These are phyloP conservation scores for Pammene fasciana DNA, from an alignment of 2,888 invertebrate genomes.

Conservation along the genomic window DNA sequence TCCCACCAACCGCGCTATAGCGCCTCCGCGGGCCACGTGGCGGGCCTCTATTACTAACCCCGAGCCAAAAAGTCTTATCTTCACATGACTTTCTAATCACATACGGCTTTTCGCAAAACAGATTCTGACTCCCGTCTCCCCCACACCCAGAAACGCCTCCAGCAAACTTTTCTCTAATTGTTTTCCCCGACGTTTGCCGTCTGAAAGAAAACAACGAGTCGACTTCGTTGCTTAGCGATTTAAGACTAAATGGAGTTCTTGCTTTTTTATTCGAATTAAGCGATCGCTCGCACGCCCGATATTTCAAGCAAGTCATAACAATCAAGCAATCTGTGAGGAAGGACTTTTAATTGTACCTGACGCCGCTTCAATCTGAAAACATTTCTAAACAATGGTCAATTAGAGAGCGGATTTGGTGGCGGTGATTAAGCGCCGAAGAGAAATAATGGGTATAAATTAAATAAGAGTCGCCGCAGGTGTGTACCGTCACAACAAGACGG, in stretches of 20 bases:
- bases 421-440: conserved; percentile 53
- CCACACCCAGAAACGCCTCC: conserved; percentile 35
- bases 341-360: conserved; percentile 42
- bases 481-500: conserved; percentile 64
- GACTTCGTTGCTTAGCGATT: conserved; percentile 55
- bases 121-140: conserved; percentile 42
- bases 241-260: conserved; percentile 49
- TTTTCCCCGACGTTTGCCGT: conserved; percentile 58
- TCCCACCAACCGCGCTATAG: conserved; percentile 41
- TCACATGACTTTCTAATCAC: not conserved
- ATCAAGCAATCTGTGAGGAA: conserved; percentile 25
- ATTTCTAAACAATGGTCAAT: conserved; percentile 58
- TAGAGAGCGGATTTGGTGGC: conserved; percentile 55
- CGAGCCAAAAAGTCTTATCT: not conserved
- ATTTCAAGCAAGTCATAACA: conserved; percentile 22
- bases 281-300: conserved; percentile 29
- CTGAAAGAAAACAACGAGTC: conserved; percentile 55
- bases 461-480: conserved; percentile 51
- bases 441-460: conserved; percentile 60
- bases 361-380: conserved; percentile 42
- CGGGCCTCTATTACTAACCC: conserved; percentile 1
- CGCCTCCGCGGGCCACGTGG: conserved; percentile 24
- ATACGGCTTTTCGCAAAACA: conserved; percentile 9
- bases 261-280: conserved; percentile 46
- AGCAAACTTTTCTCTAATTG: conserved; percentile 58